phyloP scores from a whole-genome alignment of 2,797 vertebrate genomes.

The Sphenopsis melanotis region DNA sequence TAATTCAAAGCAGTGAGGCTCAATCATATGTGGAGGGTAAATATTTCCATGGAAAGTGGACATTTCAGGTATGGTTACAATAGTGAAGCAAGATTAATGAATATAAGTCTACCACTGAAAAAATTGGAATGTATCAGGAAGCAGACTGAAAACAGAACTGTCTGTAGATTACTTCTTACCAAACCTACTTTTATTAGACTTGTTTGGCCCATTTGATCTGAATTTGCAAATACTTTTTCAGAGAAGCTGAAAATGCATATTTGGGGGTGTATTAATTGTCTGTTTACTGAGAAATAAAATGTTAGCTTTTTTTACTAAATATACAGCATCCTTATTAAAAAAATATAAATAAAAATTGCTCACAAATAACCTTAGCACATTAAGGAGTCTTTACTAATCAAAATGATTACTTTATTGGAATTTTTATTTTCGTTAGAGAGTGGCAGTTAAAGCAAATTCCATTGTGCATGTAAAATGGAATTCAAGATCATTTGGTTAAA shows the following conservation, averaged over 20 bases:
- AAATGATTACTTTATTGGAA: not conserved
- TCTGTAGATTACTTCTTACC: not conserved
- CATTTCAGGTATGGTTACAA: not conserved
- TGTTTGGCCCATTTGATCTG: not conserved
- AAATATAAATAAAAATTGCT: not conserved
- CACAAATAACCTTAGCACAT: not conserved
- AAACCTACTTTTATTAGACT: not conserved
- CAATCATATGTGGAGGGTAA: not conserved
- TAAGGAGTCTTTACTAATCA: not conserved
- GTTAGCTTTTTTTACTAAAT: not conserved
- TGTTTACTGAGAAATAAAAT: not conserved
- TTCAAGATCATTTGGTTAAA: not conserved
- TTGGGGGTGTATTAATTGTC: not conserved
- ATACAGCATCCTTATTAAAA: not conserved
- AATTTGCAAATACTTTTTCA: not conserved
- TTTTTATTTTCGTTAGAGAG: not conserved
- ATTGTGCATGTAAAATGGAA: not conserved
- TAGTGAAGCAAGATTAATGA: not conserved
- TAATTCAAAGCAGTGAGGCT: not conserved
- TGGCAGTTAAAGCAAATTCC: not conserved
- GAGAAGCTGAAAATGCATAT: not conserved
- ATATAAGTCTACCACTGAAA: not conserved
- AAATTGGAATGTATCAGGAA: not conserved
- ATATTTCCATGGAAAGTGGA: not conserved
- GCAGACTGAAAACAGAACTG: not conserved